phyloP scores from a whole-genome alignment of 2,888 invertebrate genomes.

The Hermodice carunculata region DNA sequence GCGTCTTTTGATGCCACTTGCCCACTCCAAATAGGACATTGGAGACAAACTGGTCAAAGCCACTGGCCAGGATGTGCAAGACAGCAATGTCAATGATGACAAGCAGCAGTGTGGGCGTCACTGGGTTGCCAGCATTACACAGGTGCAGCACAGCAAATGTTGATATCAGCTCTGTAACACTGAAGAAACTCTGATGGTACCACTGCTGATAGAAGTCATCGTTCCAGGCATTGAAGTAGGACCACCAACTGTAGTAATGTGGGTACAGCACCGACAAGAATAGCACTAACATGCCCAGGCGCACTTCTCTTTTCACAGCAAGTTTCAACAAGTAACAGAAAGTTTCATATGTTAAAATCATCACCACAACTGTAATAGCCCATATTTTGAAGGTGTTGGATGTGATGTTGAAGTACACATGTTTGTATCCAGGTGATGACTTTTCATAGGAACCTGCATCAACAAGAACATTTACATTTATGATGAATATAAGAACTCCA shows the following conservation, averaged over 20 bases:
- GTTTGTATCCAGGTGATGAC: constrained; percentile 33
- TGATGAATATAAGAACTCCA: no score
- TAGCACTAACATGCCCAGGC: constrained; percentile 20
- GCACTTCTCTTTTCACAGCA: background rate
- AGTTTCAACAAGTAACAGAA: constrained; percentile 24
- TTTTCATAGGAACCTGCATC: constrained; percentile 35
- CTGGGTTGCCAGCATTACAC: constrained; percentile 25
- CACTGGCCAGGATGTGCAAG: constrained; percentile 31
- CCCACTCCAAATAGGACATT: constrained; percentile 29
- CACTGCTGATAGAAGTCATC: constrained; percentile 40
- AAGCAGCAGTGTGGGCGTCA: constrained; percentile 62
- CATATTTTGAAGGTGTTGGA: constrained; percentile 36
- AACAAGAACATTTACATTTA: no score
- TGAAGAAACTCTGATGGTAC: constrained; percentile 41
- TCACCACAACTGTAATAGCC: constrained; percentile 19
- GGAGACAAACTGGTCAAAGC: constrained; percentile 38
- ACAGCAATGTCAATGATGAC: constrained; percentile 27
- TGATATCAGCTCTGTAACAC: constrained; percentile 35
- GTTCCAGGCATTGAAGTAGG: constrained; percentile 42
- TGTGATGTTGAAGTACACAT: constrained; percentile 42
- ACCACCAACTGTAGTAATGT: constrained; percentile 47
- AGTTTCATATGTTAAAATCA: constrained; percentile 34
- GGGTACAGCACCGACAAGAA: constrained; percentile 34
- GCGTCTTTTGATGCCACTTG: constrained; percentile 75
- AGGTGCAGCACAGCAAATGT: constrained; percentile 25